Evolutionary conservation across 2,113 vertebrate species (phyloP), one percentile per base, ranked within the genome.

Genomic region (Trogon melanurus): DNA sequence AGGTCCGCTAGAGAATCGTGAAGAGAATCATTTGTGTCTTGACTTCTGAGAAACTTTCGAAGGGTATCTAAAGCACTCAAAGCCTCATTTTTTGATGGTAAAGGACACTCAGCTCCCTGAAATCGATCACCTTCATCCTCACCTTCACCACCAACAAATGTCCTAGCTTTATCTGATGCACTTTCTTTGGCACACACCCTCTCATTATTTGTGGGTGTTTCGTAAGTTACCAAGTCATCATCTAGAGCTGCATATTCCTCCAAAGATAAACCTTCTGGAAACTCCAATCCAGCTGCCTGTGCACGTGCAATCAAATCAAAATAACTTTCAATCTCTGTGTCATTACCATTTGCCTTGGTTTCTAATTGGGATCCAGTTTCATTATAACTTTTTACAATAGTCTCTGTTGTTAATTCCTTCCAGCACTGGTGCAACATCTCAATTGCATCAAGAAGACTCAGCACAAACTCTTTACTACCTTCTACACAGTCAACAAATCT

Each of bases 351-450:
- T 94, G 95, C 96, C 71, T 69, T 88, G 26, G 89, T 88, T 60
- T 95, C 96, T 74, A 96, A 79, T 88, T 74, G 92, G 85, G 97
- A 97, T 51, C 96, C 97, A 79, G 91, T 88, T 88, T 95, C 96
- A 53, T 79, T 85, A 7, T 54, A 97, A 91, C 92, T 94, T 95
- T 96, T 97, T 18, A 93, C 58, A 47, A 97, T 91, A n/a, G 91
- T 96, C 51, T 96, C 82, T 71, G 93, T 54, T 53, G 91, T 91
- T 38, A 98, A 47, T 69, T 95, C 71, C 44, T 75, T 95, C 98
- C 98, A 98, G 60, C 97, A 98, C 19, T 96, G 92, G 54, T 96
- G 85, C 85, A 98, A 36, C 11, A 97, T 97, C 45, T 98, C 96
- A 54, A 97, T 6, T 14, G 97, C 97, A 91, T 98, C 98, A 25